Evolutionary conservation across 2,888 invertebrate species (phyloP).

Genomic region (Hirtodrosophila alboralis): DNA sequence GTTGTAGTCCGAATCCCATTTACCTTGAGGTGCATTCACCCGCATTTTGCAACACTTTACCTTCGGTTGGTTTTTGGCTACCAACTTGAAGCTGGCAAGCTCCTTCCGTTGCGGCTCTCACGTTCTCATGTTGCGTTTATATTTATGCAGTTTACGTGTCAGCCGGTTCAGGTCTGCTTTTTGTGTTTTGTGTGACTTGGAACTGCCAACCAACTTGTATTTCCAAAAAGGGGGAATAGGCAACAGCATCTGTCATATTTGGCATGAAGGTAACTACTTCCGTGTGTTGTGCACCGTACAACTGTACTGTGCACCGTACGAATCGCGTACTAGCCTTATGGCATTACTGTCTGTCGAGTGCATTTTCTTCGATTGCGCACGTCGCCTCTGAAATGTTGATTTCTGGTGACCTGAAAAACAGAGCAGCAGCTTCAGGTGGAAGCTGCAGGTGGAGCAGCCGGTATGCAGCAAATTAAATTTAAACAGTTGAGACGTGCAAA

Average conservation of each 20-base stretch:
- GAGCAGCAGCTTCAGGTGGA: conserved; percentile 18
- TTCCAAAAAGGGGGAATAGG: conserved; percentile 6
- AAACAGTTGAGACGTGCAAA: conserved; percentile 71
- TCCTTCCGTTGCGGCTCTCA: conserved; percentile 45
- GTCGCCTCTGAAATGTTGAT: conserved; percentile 69
- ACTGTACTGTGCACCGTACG: conserved; percentile 44
- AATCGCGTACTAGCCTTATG: conserved; percentile 7
- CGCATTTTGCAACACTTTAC: conserved; percentile 11
- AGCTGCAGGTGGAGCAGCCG: conserved; percentile 9
- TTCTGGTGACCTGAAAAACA: conserved; percentile 71
- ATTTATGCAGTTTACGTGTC: conserved; percentile 77
- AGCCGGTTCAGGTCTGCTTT: conserved; percentile 42
- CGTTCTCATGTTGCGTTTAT: conserved; percentile 72
- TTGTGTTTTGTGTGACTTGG: conserved; percentile 34
- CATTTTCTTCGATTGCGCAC: conserved; percentile 74
- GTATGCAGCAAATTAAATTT: conserved; percentile 71
- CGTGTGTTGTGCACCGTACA: conserved; percentile 53
- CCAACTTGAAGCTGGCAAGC: conserved; percentile 26
- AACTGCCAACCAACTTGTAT: conserved; percentile 18
- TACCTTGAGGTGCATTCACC: conserved; percentile 19
- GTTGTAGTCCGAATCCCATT: conserved; percentile 25
- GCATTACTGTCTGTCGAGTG: conserved; percentile 40
- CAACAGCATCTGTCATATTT: conserved; percentile 74
- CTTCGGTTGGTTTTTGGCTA: conserved; percentile 20
- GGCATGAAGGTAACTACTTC: conserved; percentile 77